Percentiles rank a stretch among this genome's conserved stretches.
Conservation (phyloP, 2,888 invertebrate genomes). For the Hecatera dysodea region DNA sequence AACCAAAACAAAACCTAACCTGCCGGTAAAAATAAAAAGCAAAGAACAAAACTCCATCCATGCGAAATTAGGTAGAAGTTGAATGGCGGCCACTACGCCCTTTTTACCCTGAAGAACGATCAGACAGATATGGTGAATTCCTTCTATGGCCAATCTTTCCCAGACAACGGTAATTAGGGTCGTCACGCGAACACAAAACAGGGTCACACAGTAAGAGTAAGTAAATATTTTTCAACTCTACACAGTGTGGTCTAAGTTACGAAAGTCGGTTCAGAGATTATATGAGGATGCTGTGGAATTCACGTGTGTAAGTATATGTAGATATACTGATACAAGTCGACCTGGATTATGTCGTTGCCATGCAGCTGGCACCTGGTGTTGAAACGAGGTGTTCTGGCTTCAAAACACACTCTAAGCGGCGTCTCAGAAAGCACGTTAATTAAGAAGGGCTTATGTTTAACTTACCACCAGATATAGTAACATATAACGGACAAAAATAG, state of each 20-base stretch:
- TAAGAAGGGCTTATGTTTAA: no score
- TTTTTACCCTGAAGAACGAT: conserved; percentile 29
- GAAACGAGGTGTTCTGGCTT: neutral
- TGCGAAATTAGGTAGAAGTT: conserved; percentile 2
- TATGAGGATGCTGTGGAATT: neutral
- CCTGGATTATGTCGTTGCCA: neutral
- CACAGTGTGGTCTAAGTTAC: conserved; percentile 13
- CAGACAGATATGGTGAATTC: conserved; percentile 49
- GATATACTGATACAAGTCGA: conserved; percentile 7
- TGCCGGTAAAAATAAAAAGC: neutral
- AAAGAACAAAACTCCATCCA: neutral
- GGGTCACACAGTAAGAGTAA: conserved; percentile 35
- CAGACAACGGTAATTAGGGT: conserved; percentile 56
- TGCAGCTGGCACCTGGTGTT: neutral
- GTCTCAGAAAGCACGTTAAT: no score
- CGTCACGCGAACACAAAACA: conserved; percentile 52
- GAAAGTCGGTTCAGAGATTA: conserved; percentile 22
- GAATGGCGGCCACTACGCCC: conserved; percentile 7
- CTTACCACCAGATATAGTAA: no score
- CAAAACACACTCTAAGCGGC: no score
- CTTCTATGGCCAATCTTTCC: conserved; percentile 42
- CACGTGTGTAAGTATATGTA: neutral
- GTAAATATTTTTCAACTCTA: conserved; percentile 36
- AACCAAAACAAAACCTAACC: neutral
- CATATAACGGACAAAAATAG: no score